Base-by-base conservation (phyloP, 2,888 invertebrate species). In the Emmelina monodactyla region DNA sequence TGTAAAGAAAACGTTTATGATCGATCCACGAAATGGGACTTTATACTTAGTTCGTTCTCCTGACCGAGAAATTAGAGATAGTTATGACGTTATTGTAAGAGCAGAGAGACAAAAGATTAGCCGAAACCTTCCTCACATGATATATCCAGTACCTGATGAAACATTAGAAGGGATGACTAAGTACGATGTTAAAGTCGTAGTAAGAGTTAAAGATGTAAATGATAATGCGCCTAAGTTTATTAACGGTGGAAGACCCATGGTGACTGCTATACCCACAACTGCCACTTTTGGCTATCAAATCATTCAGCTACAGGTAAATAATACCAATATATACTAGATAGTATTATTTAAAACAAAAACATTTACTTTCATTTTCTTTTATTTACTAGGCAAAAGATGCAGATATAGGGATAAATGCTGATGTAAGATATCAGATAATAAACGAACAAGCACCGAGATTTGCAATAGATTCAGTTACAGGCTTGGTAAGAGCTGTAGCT, bases 261-360 rank as follows among this genome's bases (percentile, higher is more conserved):
- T 94, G 0, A 90, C 92, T 0, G 92, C 92, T 1, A 87, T 93
- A 41, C 90, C 92, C 0, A 86, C 90, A 0, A 87, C 88, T 16
- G 92, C 91, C 5, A 85, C 85, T 39, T 93, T 91, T 59, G 93
- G 92, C 1, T 89, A 91, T 57, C 88, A 90, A 57, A 88, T 93
- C 35, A 84, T 91, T 31, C 85, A 85, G 53, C 82, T 93, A 12
- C 83, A 86, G 76, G 90, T 88, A 61, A 55, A 44, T 16, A 2
- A 9, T 2, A 31, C 29, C 11, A 28, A 9, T 5, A n/a, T 28
- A 28, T 4, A 28, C n/a, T 4, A 6, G n/a, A 28, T 9, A 28
- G n/a, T 4, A 28, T 28, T 28, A n/a, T 28, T 6, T 28, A n/a
- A 28, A n/a, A 6, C 28, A 28, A 6, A 4, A 28, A 5, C 11